Evolutionary conservation across 53 echinoderm and acorn worm species (phyloP), one percentile per base, ranked within the genome.

Genomic region (Arbacia lixula): DNA sequence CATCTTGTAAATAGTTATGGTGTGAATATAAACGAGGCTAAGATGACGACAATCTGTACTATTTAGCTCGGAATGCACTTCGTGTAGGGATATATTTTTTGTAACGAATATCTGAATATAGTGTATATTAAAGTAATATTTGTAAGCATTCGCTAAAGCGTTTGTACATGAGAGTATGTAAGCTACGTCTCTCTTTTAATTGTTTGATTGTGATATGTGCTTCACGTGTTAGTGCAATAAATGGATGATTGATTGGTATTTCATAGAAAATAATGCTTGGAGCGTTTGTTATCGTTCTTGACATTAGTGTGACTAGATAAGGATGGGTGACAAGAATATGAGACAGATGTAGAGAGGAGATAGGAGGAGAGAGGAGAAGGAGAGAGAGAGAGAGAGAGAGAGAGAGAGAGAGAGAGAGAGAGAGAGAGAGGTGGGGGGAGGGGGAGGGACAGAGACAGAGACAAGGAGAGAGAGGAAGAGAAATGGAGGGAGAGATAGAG

Each of bases 21-120:
- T n/a, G n/a, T n/a, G n/a, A n/a, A n/a, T n/a, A n/a, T n/a, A n/a
- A n/a, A n/a, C n/a, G n/a, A n/a, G n/a, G n/a, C n/a, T n/a, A n/a
- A n/a, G n/a, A n/a, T n/a, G n/a, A n/a, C n/a, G n/a, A n/a, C n/a
- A n/a, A n/a, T 12, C 5, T 71, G 71, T 71, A 71, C 71, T 71
- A 71, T 46, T 42, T 68, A 68, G 41, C 37, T 39, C 49, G 46
- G 71, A 71, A 71, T 71, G 71, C 71, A 71, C 71, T 35, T 36
- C 36, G 1, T 20, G 37, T 66, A 66, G 19, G 6, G 17, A 58
- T 9, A 58, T 58, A 11, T 58, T 58, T 58, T 17, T 61, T 17
- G 17, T 31, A 61, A 3, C 62, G 0, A 61, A 30, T 29, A n/a
- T n/a, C 3, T 19, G 32, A 30, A 61, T 61, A 31, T 61, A 14